Conservation (phyloP, 2,888 invertebrate genomes). For the Pheosia tremula region DNA sequence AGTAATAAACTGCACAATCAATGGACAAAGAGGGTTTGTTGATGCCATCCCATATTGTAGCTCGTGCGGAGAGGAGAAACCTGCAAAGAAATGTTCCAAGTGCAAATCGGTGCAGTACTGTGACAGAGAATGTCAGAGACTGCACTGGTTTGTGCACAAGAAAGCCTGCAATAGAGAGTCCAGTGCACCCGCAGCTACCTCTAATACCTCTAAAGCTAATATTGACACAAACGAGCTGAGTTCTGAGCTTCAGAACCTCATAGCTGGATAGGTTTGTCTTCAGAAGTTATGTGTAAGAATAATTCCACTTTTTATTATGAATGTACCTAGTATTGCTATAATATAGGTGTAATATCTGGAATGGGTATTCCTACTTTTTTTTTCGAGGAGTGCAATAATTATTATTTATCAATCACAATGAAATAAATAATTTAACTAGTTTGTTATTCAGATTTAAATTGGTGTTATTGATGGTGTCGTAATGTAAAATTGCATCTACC, state of each 20-base stretch:
- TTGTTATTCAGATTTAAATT: conserved; percentile 20
- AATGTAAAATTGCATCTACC: conserved; percentile 22
- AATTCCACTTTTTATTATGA: conserved; percentile 32
- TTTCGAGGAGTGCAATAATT: conserved; percentile 24
- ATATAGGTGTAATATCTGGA: conserved; percentile 31
- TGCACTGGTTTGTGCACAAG: conserved; percentile 97
- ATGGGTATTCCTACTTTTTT: conserved; percentile 17
- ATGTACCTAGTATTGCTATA: conserved; percentile 39
- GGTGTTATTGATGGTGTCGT: conserved; percentile 16
- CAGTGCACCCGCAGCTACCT: conserved; percentile 60
- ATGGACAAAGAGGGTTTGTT: conserved; percentile 93
- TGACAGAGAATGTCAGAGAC: conserved; percentile 95
- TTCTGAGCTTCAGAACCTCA: conserved; percentile 79
- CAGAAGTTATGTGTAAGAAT: conserved; percentile 11
- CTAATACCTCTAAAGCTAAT: conserved; percentile 48
- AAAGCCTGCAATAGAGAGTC: conserved; percentile 90
- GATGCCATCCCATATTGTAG: conserved; percentile 89
- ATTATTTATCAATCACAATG: conserved; percentile 37
- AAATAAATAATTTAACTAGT: conserved; percentile 11
- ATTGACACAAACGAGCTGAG: conserved; percentile 79
- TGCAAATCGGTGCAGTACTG: conserved; percentile 98
- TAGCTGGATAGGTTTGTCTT: conserved; percentile 59
- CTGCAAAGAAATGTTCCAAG: conserved; percentile 96
- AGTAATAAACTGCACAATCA: conserved; percentile 92
- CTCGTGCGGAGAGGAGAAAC: conserved; percentile 95